Evolutionary conservation across 2,113 vertebrate genomes (phyloP).

Genomic region (Asarcornis scutulata): DNA sequence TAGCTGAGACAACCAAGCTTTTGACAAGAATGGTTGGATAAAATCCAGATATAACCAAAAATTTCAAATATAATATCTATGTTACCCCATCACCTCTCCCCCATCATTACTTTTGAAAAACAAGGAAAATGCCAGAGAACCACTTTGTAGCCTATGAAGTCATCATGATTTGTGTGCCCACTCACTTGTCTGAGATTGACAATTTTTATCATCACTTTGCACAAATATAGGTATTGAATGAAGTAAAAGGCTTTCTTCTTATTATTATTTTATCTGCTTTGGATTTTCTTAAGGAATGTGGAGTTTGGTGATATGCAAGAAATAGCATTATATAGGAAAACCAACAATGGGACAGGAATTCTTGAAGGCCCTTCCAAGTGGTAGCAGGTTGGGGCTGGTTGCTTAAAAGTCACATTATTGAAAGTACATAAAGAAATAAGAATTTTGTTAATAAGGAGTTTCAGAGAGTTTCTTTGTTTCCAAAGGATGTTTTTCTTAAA

Average conservation of each 20-base stretch:
- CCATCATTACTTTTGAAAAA: background rate
- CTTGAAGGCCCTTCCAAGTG: background rate
- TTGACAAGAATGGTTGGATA: background rate
- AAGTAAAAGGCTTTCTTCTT: background rate
- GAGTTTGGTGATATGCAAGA: background rate
- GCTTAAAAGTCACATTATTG: background rate
- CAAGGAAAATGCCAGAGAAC: background rate
- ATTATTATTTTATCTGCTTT: background rate
- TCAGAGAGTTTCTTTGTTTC: background rate
- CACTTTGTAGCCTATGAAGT: background rate
- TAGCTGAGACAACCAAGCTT: constrained; percentile 28
- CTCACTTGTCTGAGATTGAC: background rate
- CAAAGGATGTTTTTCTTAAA: background rate
- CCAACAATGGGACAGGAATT: background rate
- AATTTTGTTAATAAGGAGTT: background rate
- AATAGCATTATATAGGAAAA: background rate
- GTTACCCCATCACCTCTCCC: background rate
- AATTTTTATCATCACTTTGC: background rate
- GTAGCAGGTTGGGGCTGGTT: background rate
- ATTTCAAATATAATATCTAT: background rate
- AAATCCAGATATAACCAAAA: background rate
- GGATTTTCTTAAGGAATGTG: background rate
- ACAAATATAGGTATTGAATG: background rate
- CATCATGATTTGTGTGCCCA: background rate
- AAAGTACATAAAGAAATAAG: background rate